Percentiles rank a stretch among this genome's conserved stretches.
phyloP scores from a whole-genome alignment of 2,113 vertebrate genomes.

The Pseudonaja textilis region DNA sequence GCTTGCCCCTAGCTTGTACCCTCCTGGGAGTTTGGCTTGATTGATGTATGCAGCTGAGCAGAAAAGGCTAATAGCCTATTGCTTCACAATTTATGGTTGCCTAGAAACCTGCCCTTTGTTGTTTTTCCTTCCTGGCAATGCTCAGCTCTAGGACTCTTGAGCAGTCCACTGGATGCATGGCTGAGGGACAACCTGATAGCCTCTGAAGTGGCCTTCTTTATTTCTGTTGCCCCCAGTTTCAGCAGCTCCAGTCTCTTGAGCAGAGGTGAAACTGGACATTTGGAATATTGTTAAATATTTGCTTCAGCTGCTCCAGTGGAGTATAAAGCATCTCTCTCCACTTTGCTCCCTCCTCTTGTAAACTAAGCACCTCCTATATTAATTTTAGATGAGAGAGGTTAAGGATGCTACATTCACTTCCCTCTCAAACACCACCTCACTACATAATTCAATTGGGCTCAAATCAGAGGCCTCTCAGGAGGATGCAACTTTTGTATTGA shows the following conservation, averaged over 20 bases:
- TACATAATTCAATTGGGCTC: constrained; percentile 5
- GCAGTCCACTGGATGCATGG: constrained; percentile 19
- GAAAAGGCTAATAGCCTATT: constrained; percentile 37
- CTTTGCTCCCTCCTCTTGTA: not conserved
- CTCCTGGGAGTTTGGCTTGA: constrained; percentile 31
- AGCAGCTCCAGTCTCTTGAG: not conserved
- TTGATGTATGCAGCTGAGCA: constrained; percentile 32
- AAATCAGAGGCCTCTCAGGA: not conserved
- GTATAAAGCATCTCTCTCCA: not conserved
- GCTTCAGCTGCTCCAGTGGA: not conserved
- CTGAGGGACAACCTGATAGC: not conserved
- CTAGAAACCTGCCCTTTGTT: constrained; percentile 36
- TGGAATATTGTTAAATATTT: not conserved
- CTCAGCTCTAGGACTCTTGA: constrained; percentile 23
- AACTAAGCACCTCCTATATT: not conserved
- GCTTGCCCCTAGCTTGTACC: constrained; percentile 22
- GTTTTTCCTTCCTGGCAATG: constrained; percentile 18
- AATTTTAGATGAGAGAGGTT: constrained; percentile 11
- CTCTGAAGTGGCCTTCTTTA: not conserved
- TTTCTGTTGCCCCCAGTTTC: not conserved
- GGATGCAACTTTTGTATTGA: not conserved
- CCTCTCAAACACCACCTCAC: not conserved
- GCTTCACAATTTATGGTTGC: constrained; percentile 40
- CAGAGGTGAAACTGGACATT: not conserved
- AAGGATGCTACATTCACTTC: not conserved